Conservation (phyloP, 2,888 invertebrate genomes). For the Amphiduros pacificus region DNA sequence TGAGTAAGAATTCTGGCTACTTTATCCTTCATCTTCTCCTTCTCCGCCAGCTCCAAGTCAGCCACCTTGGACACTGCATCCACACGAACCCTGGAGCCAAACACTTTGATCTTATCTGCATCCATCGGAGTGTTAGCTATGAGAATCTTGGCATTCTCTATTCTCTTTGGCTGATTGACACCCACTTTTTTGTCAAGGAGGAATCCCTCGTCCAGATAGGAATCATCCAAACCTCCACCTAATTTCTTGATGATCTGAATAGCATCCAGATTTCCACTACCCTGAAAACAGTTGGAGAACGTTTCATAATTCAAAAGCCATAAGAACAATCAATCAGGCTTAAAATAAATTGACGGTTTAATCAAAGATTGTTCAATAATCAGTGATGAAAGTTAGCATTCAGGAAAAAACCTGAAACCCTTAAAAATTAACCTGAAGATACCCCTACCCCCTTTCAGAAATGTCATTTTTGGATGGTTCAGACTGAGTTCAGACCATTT, state of each 20-base stretch:
- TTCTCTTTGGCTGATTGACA: constrained; percentile 92
- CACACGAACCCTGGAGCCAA: constrained; percentile 82
- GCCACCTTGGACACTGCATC: constrained; percentile 78
- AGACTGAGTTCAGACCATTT: too few species aligned
- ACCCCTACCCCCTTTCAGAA: too few species aligned
- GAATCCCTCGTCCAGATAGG: constrained; percentile 90
- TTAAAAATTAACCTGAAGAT: too few species aligned
- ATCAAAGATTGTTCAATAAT: too few species aligned
- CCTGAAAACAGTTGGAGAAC: too few species aligned
- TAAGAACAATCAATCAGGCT: too few species aligned
- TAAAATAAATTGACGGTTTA: too few species aligned
- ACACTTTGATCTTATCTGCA: constrained; percentile 98
- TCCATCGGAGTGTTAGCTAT: constrained; percentile 99
- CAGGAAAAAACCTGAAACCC: too few species aligned
- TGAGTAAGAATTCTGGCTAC: constrained; percentile 93
- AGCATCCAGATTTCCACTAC: constrained; percentile 72
- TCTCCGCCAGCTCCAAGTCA: constrained; percentile 95
- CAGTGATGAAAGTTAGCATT: too few species aligned
- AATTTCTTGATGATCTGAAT: constrained; percentile 98
- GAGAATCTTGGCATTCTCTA: constrained; percentile 94
- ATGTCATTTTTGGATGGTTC: too few species aligned
- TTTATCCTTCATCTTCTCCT: constrained; percentile 99
- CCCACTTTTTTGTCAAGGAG: constrained; percentile 95
- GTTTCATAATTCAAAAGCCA: too few species aligned
- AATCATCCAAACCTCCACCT: constrained; percentile 90